phyloP scores from a whole-genome alignment of 2,888 invertebrate species.

The Anorthoa munda region DNA sequence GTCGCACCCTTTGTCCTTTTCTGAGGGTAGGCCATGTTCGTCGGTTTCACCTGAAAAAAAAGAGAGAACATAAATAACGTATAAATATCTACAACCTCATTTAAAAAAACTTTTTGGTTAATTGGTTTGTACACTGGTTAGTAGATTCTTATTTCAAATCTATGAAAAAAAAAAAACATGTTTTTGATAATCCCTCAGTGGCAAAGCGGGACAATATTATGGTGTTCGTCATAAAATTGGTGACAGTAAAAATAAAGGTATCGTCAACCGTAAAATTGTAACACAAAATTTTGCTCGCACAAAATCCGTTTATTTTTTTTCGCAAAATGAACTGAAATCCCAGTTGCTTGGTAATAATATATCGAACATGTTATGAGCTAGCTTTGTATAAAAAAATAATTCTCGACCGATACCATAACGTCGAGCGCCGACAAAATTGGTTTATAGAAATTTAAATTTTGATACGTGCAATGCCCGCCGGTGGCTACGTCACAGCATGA shows the following conservation, averaged over 20 bases:
- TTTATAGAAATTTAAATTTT: slow-evolving; percentile 53
- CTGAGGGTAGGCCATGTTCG: slow-evolving; percentile 92
- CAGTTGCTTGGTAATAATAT: slow-evolving; percentile 10
- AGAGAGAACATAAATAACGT: slow-evolving; percentile 53
- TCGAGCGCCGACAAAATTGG: slow-evolving; percentile 49
- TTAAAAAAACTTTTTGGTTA: too few relatives aligned
- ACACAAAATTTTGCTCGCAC: not conserved
- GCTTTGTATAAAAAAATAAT: slow-evolving; percentile 39
- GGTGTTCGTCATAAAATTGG: not conserved
- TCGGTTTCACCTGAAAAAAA: slow-evolving; percentile 93
- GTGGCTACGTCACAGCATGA: slow-evolving; percentile 35
- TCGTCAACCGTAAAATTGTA: not conserved
- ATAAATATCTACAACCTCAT: slow-evolving; percentile 16
- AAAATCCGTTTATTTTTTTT: slow-evolving; percentile 2
- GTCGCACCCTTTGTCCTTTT: slow-evolving; percentile 94
- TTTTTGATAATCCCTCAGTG: not conserved
- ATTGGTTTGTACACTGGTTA: too few relatives aligned
- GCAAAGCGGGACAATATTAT: too few relatives aligned
- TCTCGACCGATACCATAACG: slow-evolving; percentile 36
- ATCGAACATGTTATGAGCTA: slow-evolving; percentile 15
- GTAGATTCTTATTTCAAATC: too few relatives aligned
- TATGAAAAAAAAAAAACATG: too few relatives aligned
- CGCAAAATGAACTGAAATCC: not conserved
- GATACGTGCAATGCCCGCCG: slow-evolving; percentile 23
- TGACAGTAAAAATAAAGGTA: not conserved